Evolutionary conservation across 2,797 vertebrate species (phyloP), one percentile per base, ranked within the genome.

Genomic region (Platalea minor): DNA sequence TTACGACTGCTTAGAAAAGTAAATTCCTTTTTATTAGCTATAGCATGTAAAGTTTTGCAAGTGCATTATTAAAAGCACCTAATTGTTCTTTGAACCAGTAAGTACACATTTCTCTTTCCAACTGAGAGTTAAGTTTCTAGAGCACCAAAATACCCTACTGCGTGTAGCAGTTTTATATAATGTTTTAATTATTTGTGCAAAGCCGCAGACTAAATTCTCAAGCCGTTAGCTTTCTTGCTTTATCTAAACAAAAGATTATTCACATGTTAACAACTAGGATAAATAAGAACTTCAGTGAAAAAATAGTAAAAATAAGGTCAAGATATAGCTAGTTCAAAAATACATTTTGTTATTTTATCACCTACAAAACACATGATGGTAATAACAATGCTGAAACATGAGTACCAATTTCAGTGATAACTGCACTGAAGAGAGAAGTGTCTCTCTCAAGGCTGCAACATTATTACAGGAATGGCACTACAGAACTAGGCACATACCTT

Each of bases 21-120:
- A 93, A 93, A 93, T 81, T 75, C 60, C 17, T 61, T 95, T 96
- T 95, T 92, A 96, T 97, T 95, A 96, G 76, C 74, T 95, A 50
- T 10, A 86, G 59, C 63, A 57, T 48, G 57, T 73, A 81, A 93
- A 93, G 67, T 95, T 92, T 91, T 81, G 48, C 2, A 12, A 88
- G 50, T 19, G 28, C 3, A 1, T 95, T 96, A 95, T 90, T 91
- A 95, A 88, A 88, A 91, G 68, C 50, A 73, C 23, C 29, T 86
- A 95, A 85, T 45, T 81, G 68, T 88, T 89, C 72, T 90, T 85
- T 78, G 65, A 96, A 80, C 43, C 29, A 67, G 16, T 15, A n/a
- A 86, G 37, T 53, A 61, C 45, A 16, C 89, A 92, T 85, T 91
- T 93, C 60, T 83, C 43, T 78, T 88, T 76, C 86, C 86, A 87